Conservation (phyloP, 35 echinoderm and acorn worm species). For the Heliocidaris erythrogramma region DNA sequence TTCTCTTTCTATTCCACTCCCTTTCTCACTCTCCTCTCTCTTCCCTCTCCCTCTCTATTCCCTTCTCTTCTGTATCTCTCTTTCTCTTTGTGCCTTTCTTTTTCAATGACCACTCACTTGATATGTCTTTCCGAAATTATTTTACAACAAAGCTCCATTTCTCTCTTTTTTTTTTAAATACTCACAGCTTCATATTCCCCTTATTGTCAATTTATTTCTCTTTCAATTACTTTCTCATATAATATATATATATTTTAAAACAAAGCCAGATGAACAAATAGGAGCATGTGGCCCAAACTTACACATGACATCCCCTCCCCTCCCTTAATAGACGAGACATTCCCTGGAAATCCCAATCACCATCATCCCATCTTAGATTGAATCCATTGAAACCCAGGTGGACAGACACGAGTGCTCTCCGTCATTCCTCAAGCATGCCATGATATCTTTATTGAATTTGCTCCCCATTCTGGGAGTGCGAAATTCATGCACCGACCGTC, state of each 20-base stretch:
- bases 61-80: neutral
- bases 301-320: neutral
- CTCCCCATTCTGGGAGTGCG: slow-evolving; percentile 16
- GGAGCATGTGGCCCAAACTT: neutral
- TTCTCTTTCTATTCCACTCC: neutral
- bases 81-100: neutral
- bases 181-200: neutral
- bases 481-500: slow-evolving; percentile 15
- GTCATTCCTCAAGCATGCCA: slow-evolving; percentile 15
- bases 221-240: neutral
- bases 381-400: slow-evolving; percentile 16
- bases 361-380: neutral
- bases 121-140: neutral
- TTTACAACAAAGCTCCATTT: neutral
- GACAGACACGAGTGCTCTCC: slow-evolving; percentile 20
- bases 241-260: neutral
- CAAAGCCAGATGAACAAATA: neutral
- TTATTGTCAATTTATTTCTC: no score
- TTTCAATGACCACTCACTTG: neutral
- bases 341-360: neutral
- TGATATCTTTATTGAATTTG: slow-evolving; percentile 42
- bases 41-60: neutral
- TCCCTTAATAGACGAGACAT: neutral
- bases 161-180: neutral
- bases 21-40: neutral